A percentile compares a stretch with the other conserved stretches of the same genome.
Conservation (phyloP, 1,140 invertebrate species). For the Penaeus indicus region DNA sequence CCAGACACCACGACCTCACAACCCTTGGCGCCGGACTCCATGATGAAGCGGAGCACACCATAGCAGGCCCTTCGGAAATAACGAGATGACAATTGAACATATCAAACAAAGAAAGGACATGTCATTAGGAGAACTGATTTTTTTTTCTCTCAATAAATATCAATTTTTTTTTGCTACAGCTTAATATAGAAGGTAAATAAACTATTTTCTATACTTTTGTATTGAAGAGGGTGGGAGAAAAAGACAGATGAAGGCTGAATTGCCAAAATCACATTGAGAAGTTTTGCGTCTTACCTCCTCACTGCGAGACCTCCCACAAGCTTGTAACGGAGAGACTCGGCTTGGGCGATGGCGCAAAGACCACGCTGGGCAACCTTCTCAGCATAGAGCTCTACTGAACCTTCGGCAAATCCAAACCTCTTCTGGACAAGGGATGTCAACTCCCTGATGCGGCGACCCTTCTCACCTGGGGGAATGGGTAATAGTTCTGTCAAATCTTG, state of each 20-base stretch:
- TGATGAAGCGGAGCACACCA: conserved; percentile 98
- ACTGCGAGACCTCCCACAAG: conserved; percentile 95
- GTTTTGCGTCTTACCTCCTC: conserved; percentile 74
- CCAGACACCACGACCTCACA: conserved; percentile 93
- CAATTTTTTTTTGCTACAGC: conserved; percentile 1
- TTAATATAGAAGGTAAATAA: neutral
- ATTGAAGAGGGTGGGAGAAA: neutral
- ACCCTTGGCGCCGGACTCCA: conserved; percentile 97
- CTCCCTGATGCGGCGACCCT: conserved; percentile 86
- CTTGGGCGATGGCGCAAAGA: conserved; percentile 98
- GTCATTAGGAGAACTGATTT: no score
- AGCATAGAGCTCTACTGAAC: conserved; percentile 96
- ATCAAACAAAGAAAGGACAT: neutral
- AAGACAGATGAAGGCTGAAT: neutral
- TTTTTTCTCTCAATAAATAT: no score
- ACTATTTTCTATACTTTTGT: neutral
- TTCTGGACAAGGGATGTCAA: conserved; percentile 98
- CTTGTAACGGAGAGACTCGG: conserved; percentile 98
- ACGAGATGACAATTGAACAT: conserved; percentile 8
- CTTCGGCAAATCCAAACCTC: conserved; percentile 94
- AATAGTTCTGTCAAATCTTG: no score
- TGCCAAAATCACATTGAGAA: neutral
- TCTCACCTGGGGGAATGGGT: conserved; percentile 69
- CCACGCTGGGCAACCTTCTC: conserved; percentile 98
- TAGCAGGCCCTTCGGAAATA: conserved; percentile 87